Base-by-base conservation (phyloP, 2,797 vertebrate genomes). In the Cryptoprocta ferox region DNA sequence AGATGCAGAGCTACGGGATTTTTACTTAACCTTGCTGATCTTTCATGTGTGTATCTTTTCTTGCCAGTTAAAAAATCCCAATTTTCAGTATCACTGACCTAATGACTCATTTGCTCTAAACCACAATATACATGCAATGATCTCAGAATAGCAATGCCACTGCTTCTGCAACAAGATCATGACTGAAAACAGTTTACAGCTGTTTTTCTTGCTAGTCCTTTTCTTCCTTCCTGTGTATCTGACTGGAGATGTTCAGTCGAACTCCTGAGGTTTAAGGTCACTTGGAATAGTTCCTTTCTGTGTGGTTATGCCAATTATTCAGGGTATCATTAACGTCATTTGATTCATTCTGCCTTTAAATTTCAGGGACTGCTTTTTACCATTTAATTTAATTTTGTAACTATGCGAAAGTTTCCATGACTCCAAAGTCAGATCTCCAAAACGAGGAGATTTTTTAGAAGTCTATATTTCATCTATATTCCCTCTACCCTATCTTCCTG, bases 391-490 rank as follows among this genome's bases (percentile, higher is more conserved):
- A 82, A 65, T 91, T 92, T 84, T 82, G 86, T 76, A 86, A 83
- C 56, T 68, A 83, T 37, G 42, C 79, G 89, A 85, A 95, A 81
- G 66, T 59, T 63, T 56, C 45, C 35, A 73, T 18, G 32, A 83
- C 75, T 96, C 59, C 42, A 93, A 96, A 97, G 68, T 59, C n/a
- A 75, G 71, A 86, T 76, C 56, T 89, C 56, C 50, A 89, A 97
- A 96, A 94, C 18, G 88, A 94, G 75, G 26, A 56, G 12, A 76
- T 61, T 89, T 94, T 84, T 87, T 3, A 1, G n/a, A 97, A 91
- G 70, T 89, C 28, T 45, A 19, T 85, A 32, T 90, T 91, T 37
- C 10, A 48, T 65, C 50, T 90, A 63, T 39, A 32, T 92, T 66
- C 4, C n/a, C 30, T 87, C 53, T 66, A 24, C 32, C 24, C 48